These are phyloP conservation scores for Cheumatopsyche charites DNA, from an alignment of 1,140 invertebrate species.

Conservation along the genomic window DNA sequence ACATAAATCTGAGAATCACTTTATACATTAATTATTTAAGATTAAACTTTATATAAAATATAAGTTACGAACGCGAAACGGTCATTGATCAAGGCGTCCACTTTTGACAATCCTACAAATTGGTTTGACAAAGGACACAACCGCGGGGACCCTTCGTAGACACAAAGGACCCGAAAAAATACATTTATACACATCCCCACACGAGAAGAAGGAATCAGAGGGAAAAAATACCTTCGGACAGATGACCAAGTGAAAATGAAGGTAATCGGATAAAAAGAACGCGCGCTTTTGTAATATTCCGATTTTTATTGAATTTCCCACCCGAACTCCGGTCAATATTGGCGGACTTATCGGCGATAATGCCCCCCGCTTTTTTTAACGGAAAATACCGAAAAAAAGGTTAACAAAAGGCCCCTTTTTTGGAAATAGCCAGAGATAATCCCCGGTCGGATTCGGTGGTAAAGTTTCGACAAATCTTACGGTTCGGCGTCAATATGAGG, in stretches of 20 bases:
- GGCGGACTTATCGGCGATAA: conserved; percentile 14
- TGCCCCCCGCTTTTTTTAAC: not conserved
- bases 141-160: conserved; percentile 36
- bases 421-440: not conserved
- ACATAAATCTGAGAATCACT: no score
- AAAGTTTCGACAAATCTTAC: conserved; percentile 17
- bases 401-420: conserved; percentile 4
- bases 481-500: no score
- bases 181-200: not conserved
- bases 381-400: not conserved
- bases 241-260: conserved; percentile 48
- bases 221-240: conserved; percentile 37
- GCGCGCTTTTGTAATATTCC: conserved; percentile 21
- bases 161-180: conserved; percentile 29
- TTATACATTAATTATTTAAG: no score
- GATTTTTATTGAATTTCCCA: conserved; percentile 10
- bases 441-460: not conserved
- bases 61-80: conserved; percentile 18
- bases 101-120: conserved; percentile 46
- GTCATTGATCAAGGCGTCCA: conserved; percentile 44
- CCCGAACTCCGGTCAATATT: not conserved
- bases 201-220: no score
- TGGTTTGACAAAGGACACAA: conserved; percentile 44
- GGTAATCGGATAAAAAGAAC: conserved; percentile 43
- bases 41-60: no score